A percentile compares a stretch with the other conserved stretches of the same genome.
These are phyloP conservation scores for Drosophila silvestris DNA, from an alignment of 2,888 invertebrate species.

Conservation along the genomic window DNA sequence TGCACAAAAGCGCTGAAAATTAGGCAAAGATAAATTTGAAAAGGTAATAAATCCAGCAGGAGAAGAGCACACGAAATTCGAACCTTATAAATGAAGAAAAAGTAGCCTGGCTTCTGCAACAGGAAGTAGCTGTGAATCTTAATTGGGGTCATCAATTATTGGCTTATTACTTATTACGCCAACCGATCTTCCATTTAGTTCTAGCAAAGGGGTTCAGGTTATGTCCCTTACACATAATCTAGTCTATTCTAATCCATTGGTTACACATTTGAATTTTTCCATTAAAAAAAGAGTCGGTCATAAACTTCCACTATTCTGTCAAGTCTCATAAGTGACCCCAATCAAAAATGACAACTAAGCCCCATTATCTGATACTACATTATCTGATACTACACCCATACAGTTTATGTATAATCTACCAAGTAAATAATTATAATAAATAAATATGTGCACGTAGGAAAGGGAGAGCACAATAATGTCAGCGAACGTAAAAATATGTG, in stretches of 20 bases:
- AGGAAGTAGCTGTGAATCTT: background rate
- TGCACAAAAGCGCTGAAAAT: background rate
- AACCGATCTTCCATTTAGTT: background rate
- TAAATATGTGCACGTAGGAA: background rate
- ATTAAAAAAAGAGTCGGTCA: background rate
- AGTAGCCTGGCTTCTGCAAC: rapidly evolving
- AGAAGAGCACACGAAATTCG: background rate
- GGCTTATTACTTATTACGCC: background rate
- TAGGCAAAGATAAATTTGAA: background rate
- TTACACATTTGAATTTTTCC: background rate
- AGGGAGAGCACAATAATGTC: background rate
- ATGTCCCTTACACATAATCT: background rate
- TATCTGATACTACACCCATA: background rate
- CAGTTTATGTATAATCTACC: background rate
- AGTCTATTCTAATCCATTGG: background rate
- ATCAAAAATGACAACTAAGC: background rate
- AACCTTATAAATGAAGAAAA: background rate
- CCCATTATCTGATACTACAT: background rate
- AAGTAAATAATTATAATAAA: background rate
- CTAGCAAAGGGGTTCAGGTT: background rate
- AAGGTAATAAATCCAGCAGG: background rate
- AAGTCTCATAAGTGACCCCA: background rate
- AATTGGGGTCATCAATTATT: background rate
- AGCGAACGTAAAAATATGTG: no score
- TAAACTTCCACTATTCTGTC: background rate